phyloP scores from a whole-genome alignment of 2,888 invertebrate species.

The Cristatella mucedo region DNA sequence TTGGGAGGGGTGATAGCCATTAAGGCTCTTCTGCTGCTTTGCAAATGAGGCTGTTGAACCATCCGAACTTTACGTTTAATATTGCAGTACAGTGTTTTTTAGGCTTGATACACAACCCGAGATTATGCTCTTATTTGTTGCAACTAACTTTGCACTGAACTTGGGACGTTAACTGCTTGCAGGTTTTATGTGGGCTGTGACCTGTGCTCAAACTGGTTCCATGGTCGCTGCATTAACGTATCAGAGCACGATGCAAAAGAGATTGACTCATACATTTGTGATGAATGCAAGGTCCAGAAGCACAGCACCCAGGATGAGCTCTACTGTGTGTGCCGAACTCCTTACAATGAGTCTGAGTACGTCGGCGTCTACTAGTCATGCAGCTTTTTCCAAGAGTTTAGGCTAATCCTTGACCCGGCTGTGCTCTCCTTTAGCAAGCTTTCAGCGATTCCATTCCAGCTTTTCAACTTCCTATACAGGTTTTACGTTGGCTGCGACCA shows the following conservation, averaged over 20 bases:
- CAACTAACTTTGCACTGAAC: too few species aligned
- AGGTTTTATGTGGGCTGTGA: conserved; percentile 96
- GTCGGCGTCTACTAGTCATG: conserved; percentile 33
- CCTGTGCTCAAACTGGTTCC: conserved; percentile 94
- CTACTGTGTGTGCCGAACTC: conserved; percentile 85
- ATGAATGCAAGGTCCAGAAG: conserved; percentile 36
- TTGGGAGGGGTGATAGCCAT: too few species aligned
- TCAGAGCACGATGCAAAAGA: conserved; percentile 76
- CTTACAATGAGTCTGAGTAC: conserved; percentile 90
- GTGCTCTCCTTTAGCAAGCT: not conserved
- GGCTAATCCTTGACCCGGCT: not conserved
- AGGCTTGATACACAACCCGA: too few species aligned
- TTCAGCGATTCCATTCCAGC: not conserved
- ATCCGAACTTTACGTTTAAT: too few species aligned
- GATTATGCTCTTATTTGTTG: too few species aligned
- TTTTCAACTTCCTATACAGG: conserved; percentile 42
- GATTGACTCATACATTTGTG: conserved; percentile 63
- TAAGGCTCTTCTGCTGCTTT: too few species aligned
- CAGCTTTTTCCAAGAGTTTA: not conserved
- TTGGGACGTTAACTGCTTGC: conserved; percentile 11
- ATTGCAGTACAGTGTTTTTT: too few species aligned
- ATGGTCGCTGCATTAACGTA: conserved; percentile 85
- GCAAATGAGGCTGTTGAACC: too few species aligned
- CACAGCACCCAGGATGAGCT: conserved; percentile 51
- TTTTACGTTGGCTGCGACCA: conserved; percentile 98